Base-by-base conservation (phyloP, 1,140 invertebrate species). In the Bombus confusus region DNA sequence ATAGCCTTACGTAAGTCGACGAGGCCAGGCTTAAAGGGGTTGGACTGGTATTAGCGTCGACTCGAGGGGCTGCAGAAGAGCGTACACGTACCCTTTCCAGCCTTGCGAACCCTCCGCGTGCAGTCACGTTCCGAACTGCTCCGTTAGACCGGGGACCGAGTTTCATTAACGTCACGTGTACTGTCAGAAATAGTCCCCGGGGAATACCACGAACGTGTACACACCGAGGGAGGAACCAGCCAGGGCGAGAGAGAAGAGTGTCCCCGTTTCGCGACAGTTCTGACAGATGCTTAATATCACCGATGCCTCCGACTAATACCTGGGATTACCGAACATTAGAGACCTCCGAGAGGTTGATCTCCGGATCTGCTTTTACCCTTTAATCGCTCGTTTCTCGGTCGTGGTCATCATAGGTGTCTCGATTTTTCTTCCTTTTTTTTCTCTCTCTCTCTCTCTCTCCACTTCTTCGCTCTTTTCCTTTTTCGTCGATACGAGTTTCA, bases 141-240 rank as follows among this genome's bases (percentile, higher is more conserved):
- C 85, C 72, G 87, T 82, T 82, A 74, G 66, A 76, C 76, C 59
- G 69, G 80, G 72, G 74, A 80, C 89, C 76, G 71, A 82, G 88
- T 84, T 90, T 91, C 88, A 90, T 90, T 90, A 90, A 90, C 80
- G 88, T 90, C 88, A 79, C 89, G 82, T 84, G 86, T 79, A 83
- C 79, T 86, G 87, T 89, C 87, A 88, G 80, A 89, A 89, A 75
- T 83, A 66, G 84, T 86, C 62, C 80, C 43, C 34, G 71, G 71
- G 59, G 83, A 76, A 85, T 68, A 85, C 83, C 83, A 52, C 76
- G 76, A 78, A 85, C 83, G 57, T 81, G 37, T 75, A 75, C 78
- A 86, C 62, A 71, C 57, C 28, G 52, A 75, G 39, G 71, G 22
- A 31, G 18, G 47, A 18, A 22, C 28, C 59, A 62, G 59, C 59